phyloP scores from a whole-genome alignment of 2,113 vertebrate genomes.

The Elaphurus davidianus region DNA sequence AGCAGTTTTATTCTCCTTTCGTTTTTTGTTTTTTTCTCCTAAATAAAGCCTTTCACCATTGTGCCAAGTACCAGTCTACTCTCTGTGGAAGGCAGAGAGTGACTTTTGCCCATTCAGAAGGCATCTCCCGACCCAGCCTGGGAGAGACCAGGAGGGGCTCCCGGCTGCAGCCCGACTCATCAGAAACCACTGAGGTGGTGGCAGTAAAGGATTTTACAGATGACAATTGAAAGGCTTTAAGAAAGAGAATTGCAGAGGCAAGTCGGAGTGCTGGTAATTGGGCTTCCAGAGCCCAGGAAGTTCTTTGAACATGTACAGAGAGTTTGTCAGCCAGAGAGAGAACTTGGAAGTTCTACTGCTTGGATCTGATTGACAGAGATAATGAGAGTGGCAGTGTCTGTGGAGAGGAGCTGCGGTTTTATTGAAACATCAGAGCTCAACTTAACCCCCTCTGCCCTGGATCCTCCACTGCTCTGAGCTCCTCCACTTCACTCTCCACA shows the following conservation, averaged over 20 bases:
- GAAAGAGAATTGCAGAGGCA: slow-evolving; percentile 80
- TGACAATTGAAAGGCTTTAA: slow-evolving; percentile 78
- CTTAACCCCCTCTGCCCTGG: slow-evolving; percentile 82
- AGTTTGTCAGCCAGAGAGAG: slow-evolving; percentile 80
- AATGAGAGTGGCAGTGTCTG: slow-evolving; percentile 83
- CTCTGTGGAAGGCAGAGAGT: neutral
- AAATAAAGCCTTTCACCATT: neutral
- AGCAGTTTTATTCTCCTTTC: neutral
- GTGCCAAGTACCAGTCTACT: neutral
- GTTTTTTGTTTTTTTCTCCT: neutral
- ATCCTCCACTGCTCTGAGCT: neutral
- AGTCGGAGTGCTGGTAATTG: slow-evolving; percentile 86
- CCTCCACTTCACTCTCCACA: slow-evolving; percentile 59
- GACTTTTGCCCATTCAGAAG: slow-evolving; percentile 6
- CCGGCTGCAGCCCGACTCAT: slow-evolving; percentile 11
- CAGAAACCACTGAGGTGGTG: slow-evolving; percentile 55
- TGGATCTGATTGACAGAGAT: slow-evolving; percentile 77
- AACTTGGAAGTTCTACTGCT: slow-evolving; percentile 81
- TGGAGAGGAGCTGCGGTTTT: slow-evolving; percentile 75
- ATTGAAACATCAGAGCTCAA: slow-evolving; percentile 79
- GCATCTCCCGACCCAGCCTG: neutral
- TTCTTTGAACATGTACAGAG: slow-evolving; percentile 87
- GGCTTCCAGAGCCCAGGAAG: slow-evolving; percentile 81
- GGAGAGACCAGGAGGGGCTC: neutral
- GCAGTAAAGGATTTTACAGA: slow-evolving; percentile 63